These are phyloP conservation scores for Trypoxylon attenuatum DNA, from an alignment of 2,888 invertebrate genomes.

Conservation along the genomic window DNA sequence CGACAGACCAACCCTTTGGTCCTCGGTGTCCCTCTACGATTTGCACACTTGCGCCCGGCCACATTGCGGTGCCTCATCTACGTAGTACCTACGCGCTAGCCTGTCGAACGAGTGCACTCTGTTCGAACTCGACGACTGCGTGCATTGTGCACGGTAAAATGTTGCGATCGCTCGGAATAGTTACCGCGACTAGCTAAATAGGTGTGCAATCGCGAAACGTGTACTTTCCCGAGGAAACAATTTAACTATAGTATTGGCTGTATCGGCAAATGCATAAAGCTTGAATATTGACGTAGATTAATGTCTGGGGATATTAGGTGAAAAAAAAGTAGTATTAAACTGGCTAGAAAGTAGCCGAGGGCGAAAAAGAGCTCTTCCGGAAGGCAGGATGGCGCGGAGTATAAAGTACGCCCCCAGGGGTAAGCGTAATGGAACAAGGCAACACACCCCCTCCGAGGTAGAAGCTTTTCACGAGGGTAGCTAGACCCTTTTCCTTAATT, in stretches of 20 bases:
- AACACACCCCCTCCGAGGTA: constrained; percentile 17
- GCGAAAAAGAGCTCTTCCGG: constrained; percentile 1
- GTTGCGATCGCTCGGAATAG: constrained; percentile 39
- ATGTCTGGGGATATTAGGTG: no score
- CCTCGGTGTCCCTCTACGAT: constrained; percentile 51
- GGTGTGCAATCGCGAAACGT: no score
- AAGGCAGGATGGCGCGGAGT: constrained; percentile 33
- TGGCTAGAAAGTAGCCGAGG: no score
- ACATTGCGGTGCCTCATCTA: constrained; percentile 17
- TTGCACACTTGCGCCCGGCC: constrained; percentile 35
- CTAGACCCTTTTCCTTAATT: constrained; percentile 70
- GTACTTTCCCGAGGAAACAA: no score
- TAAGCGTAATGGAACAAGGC: constrained; percentile 38
- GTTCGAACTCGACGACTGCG: constrained; percentile 37
- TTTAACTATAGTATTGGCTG: no score
- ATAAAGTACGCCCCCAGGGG: constrained; percentile 38
- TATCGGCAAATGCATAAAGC: no score
- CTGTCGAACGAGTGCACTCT: constrained; percentile 17
- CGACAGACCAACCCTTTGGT: constrained; percentile 60
- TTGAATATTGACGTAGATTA: no score
- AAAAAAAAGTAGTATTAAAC: no score
- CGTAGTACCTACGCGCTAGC: not conserved
- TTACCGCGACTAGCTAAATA: no score
- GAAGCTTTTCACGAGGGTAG: constrained; percentile 49
- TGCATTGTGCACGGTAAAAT: constrained; percentile 42